Evolutionary conservation across 2,888 invertebrate genomes (phyloP).

Genomic region (Tricholauxania praeusta): DNA sequence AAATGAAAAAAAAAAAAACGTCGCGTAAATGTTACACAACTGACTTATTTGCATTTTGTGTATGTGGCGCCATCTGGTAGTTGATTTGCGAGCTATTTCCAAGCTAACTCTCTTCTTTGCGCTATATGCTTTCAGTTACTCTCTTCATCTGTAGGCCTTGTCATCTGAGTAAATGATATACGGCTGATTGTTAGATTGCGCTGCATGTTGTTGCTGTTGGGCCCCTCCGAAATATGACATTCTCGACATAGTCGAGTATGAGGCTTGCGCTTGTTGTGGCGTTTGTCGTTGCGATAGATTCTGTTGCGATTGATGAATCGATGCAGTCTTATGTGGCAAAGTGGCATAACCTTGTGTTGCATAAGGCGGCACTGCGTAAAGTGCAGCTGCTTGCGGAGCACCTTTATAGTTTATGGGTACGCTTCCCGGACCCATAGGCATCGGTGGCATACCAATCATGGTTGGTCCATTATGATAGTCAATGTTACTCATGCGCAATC

Average conservation of each 20-base stretch:
- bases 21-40: constrained; percentile 64
- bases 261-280: constrained; percentile 52
- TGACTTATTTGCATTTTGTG: constrained; percentile 55
- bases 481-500: constrained; percentile 77
- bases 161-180: constrained; percentile 68
- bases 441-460: constrained; percentile 71
- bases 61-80: constrained; percentile 33
- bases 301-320: constrained; percentile 64
- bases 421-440: constrained; percentile 72
- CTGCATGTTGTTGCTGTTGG: constrained; percentile 62
- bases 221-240: constrained; percentile 70
- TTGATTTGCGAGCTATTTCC: not conserved
- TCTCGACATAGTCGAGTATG: constrained; percentile 76
- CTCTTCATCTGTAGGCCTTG: constrained; percentile 66
- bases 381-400: constrained; percentile 68
- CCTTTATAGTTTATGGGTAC: constrained; percentile 71
- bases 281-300: constrained; percentile 61
- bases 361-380: constrained; percentile 75
- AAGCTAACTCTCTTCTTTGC: not conserved
- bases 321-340: constrained; percentile 74
- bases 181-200: constrained; percentile 60
- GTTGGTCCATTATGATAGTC: constrained; percentile 79
- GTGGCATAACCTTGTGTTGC: constrained; percentile 74
- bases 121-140: constrained; percentile 11
- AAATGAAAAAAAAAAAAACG: constrained; percentile 43